These are phyloP conservation scores for Silurus lanzhouensis DNA, from an alignment of 2,797 vertebrate species.

Conservation along the genomic window DNA sequence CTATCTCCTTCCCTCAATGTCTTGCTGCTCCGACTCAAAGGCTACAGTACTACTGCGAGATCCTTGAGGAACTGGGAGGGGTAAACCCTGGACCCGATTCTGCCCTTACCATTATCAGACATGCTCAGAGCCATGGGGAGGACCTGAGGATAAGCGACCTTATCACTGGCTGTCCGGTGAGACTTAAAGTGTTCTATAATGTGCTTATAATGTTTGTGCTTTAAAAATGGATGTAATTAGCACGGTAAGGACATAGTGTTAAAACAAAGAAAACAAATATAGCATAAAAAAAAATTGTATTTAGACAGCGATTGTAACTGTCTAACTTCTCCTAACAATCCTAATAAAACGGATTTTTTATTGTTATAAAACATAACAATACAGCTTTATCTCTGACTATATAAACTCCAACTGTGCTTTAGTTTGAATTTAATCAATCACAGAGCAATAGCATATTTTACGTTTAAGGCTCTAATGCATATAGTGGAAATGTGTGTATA, in stretches of 20 bases:
- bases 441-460: not conserved
- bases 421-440: not conserved
- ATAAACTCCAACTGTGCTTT: not conserved
- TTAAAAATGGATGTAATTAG: not conserved
- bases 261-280: not conserved
- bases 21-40: slow-evolving; percentile 81
- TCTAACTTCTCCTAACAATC: not conserved
- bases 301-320: not conserved
- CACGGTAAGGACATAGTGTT: not conserved
- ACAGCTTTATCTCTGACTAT: not conserved
- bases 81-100: slow-evolving; percentile 81
- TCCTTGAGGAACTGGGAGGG: slow-evolving; percentile 82
- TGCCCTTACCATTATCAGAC: slow-evolving; percentile 80
- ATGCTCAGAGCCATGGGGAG: slow-evolving; percentile 82
- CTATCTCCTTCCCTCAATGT: slow-evolving; percentile 75
- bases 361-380: not conserved
- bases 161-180: slow-evolving; percentile 89
- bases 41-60: slow-evolving; percentile 81
- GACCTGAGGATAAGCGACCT: slow-evolving; percentile 88
- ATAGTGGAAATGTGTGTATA: not conserved
- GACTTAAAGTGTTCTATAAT: slow-evolving; percentile 41
- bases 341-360: not conserved
- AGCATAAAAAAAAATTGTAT: not conserved
- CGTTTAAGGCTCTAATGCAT: not conserved
- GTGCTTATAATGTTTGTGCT: not conserved